A percentile compares a stretch with the other conserved stretches of the same genome.
phyloP scores from a whole-genome alignment of 2,797 vertebrate species.

The Natrix natrix region DNA sequence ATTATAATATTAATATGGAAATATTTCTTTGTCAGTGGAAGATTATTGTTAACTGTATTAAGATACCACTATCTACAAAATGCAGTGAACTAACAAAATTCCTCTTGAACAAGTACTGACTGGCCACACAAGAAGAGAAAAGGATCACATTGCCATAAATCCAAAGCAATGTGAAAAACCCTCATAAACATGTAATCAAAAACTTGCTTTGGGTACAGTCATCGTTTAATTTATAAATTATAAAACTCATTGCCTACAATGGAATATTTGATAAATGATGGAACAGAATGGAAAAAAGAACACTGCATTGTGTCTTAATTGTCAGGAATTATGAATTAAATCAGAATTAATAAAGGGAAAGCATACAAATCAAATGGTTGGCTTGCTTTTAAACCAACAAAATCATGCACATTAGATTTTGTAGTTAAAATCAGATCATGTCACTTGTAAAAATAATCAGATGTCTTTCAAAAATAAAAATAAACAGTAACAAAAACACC shows the following conservation, averaged over 20 bases:
- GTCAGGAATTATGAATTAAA: background rate
- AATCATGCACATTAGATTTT: background rate
- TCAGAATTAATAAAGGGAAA: background rate
- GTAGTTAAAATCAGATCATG: background rate
- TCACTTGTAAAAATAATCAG: background rate
- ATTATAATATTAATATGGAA: background rate
- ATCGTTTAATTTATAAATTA: background rate
- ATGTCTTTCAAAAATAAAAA: background rate
- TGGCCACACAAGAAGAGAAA: background rate
- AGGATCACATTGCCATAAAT: background rate
- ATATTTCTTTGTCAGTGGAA: background rate
- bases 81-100: background rate
- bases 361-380: background rate
- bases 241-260: background rate
- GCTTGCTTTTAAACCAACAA: background rate
- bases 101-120: background rate
- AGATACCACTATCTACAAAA: background rate
- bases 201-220: background rate
- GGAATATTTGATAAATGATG: background rate
- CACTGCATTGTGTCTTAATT: background rate
- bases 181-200: background rate
- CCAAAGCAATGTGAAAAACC: background rate
- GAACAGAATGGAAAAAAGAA: background rate
- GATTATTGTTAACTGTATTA: background rate
- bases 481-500: background rate